phyloP scores from a whole-genome alignment of 1,140 invertebrate species.

The Pseudomyrmex pallidus region DNA sequence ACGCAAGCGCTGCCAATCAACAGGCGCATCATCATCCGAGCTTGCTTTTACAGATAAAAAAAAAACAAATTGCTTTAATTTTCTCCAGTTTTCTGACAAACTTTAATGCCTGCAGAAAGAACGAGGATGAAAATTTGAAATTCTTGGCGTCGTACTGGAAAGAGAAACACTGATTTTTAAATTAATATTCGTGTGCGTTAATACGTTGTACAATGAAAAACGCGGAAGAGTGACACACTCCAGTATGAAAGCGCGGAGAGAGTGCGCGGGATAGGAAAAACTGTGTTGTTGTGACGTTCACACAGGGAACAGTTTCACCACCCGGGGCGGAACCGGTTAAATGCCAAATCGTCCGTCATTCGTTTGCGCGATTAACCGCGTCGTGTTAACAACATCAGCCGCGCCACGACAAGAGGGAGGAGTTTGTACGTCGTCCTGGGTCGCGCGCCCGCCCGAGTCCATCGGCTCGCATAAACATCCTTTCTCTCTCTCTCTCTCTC shows the following conservation, averaged over 20 bases:
- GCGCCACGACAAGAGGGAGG: constrained; percentile 50
- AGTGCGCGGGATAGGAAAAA: constrained; percentile 10
- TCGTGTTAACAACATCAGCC: constrained; percentile 62
- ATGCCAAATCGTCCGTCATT: constrained; percentile 57
- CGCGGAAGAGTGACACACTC: background rate
- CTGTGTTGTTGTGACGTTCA: background rate
- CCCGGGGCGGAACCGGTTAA: constrained; percentile 55
- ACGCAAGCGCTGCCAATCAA: background rate
- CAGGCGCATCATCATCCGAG: too few relatives aligned
- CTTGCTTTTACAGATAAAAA: background rate
- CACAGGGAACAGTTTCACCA: constrained; percentile 4
- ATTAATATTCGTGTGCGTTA: background rate
- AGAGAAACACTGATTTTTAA: background rate
- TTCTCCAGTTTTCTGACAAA: too few relatives aligned
- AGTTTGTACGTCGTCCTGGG: constrained; percentile 44
- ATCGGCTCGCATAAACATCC: constrained; percentile 66
- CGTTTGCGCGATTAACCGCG: constrained; percentile 60
- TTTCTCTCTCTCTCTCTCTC: too few relatives aligned
- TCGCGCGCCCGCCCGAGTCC: constrained; percentile 51
- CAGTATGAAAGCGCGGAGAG: background rate
- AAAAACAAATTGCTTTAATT: background rate
- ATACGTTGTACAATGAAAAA: background rate
- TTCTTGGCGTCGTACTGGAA: too few relatives aligned
- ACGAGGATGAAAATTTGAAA: too few relatives aligned
- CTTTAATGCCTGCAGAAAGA: too few relatives aligned